Base-by-base conservation (phyloP, 2,888 invertebrate genomes). In the Drosophila paramelanica region DNA sequence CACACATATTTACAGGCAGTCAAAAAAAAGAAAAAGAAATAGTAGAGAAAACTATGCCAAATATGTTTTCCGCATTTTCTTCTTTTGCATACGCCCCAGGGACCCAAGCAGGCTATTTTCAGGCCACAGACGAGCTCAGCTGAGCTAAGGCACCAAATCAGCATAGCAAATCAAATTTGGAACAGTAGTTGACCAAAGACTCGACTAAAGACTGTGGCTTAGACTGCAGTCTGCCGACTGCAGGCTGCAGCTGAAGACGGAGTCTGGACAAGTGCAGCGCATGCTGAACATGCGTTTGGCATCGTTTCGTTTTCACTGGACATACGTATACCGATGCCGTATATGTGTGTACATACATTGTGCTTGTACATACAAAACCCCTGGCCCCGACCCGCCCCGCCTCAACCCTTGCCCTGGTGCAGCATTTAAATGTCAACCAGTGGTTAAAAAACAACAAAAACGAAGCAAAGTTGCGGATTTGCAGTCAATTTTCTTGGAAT, bases 401-500 rank as follows among this genome's bases (percentile, higher is more conserved):
- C 11, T 0, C 53, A 41, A 55, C 45, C 59, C 50, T 69, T 57
- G 50, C 42, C 57, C 43, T 33, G 14, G 50, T 66, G 39, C 46
- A 62, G 43, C 67, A 60, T 73, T 76, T 69, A 89, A 89, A 85
- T 85, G 84, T 89, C 84, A 85, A 70, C 67, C 45, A 47, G 53
- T 11, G 55, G 7, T 4, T 13, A 11, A 60, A 52, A 64, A 36
- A 13, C n/a, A 36, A 36, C 3, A 33, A 31, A 10, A 76, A 49
- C 65, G 52, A 65, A 31, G 13, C 45, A 72, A 78, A 65, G 45
- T 73, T 60, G 58, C 62, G 68, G 73, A 87, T 66, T 83, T 80
- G 57, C 69, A 84, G 88, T 81, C 82, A 73, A 84, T 89, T 85
- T 85, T 85, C 85, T 88, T 86, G 89, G 87, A 89, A 86, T 88